Percentiles rank a stretch among this genome's conserved stretches.
Conservation (phyloP, 2,888 invertebrate genomes). For the Mycalesis mineus region DNA sequence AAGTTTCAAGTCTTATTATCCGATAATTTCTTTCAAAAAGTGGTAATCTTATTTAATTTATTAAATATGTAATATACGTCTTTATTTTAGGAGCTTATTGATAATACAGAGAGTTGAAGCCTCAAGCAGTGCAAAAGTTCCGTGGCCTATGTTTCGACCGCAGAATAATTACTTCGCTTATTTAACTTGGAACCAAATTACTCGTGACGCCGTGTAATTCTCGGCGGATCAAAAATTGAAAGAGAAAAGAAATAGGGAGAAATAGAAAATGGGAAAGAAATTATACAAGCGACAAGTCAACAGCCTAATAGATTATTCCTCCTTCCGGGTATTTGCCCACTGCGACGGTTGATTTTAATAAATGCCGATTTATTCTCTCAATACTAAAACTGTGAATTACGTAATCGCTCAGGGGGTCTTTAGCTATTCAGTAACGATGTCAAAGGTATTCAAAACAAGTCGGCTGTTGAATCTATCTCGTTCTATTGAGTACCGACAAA, state of each 20-base stretch:
- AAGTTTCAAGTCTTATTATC: no score
- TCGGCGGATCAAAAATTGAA: conserved; percentile 22
- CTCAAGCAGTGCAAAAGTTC: no score
- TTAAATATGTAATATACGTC: no score
- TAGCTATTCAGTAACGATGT: not conserved
- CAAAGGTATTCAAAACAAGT: no score
- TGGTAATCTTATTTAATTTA: no score
- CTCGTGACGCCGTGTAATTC: conserved; percentile 16
- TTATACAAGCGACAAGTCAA: conserved; percentile 27
- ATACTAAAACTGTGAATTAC: conserved; percentile 16
- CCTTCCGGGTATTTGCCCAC: conserved; percentile 21
- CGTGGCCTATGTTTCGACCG: not conserved
- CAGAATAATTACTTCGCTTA: conserved; percentile 24
- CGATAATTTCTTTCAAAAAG: no score
- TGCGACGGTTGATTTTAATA: conserved; percentile 27
- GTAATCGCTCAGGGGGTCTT: conserved; percentile 16
- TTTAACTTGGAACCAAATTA: conserved; percentile 22
- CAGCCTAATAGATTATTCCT: conserved; percentile 28
- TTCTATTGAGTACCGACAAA: no score
- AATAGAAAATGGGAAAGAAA: conserved; percentile 18
- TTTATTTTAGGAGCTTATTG: no score
- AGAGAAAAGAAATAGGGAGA: not conserved
- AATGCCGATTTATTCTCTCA: conserved; percentile 27
- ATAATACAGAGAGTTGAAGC: no score
- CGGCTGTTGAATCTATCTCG: no score